These are phyloP conservation scores for Archips crataeganus DNA, from an alignment of 2,888 invertebrate genomes.

Conservation along the genomic window DNA sequence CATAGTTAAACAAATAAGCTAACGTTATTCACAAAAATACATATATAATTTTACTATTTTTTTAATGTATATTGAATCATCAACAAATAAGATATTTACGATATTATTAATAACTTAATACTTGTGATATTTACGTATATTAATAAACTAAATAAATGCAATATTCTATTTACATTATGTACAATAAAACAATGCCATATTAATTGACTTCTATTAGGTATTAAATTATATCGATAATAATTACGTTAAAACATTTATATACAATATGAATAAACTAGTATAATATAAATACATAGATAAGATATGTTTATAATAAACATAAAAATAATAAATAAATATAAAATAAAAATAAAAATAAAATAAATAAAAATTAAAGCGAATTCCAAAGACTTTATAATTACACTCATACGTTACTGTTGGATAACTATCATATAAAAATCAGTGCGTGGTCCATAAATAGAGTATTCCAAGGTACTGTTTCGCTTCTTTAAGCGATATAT, in stretches of 20 bases:
- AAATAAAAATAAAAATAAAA: conserved; percentile 41
- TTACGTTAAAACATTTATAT: conserved; percentile 35
- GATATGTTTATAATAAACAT: conserved; percentile 20
- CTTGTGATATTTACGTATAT: conserved; percentile 37
- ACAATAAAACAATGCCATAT: conserved; percentile 41
- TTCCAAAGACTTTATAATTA: conserved; percentile 72
- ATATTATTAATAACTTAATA: conserved; percentile 38
- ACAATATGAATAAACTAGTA: conserved; percentile 46
- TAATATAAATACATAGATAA: conserved; percentile 36
- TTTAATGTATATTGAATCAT: background rate
- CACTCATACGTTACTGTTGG: conserved; percentile 45
- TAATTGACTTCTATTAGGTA: background rate
- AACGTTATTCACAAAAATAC: too few species aligned
- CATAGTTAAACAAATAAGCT: conserved; percentile 21
- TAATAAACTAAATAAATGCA: conserved; percentile 67
- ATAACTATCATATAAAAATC: conserved; percentile 40
- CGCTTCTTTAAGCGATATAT: conserved; percentile 45
- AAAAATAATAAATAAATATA: conserved; percentile 40
- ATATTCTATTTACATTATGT: conserved; percentile 60
- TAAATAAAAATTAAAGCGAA: conserved; percentile 72
- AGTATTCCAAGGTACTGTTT: conserved; percentile 70
- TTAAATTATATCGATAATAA: background rate
- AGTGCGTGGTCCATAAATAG: conserved; percentile 45
- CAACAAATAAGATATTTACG: conserved; percentile 52
- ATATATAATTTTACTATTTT: too few species aligned